Evolutionary conservation across 2,797 vertebrate species (phyloP).

Genomic region (Chromobotia macracanthus): DNA sequence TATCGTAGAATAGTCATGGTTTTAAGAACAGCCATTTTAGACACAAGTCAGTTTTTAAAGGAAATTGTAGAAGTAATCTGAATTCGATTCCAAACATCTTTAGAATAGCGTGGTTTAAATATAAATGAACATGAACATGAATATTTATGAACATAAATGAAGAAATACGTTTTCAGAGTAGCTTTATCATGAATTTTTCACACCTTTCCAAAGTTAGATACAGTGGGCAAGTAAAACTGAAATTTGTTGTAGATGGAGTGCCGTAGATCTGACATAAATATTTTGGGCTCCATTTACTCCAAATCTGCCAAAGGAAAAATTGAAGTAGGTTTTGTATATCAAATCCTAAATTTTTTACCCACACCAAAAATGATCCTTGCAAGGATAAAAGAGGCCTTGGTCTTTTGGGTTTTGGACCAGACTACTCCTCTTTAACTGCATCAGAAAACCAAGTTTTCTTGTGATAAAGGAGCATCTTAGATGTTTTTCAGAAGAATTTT

Average conservation of each 20-base stretch:
- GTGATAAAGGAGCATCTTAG: slow-evolving; percentile 23
- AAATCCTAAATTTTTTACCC: slow-evolving; percentile 68
- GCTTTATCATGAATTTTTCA: slow-evolving; percentile 32
- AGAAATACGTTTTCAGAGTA: slow-evolving; percentile 5
- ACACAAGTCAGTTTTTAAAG: slow-evolving; percentile 46
- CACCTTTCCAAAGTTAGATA: slow-evolving; percentile 45
- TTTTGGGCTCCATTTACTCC: slow-evolving; percentile 64
- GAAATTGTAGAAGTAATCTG: slow-evolving; percentile 43
- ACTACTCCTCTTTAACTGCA: slow-evolving; percentile 38
- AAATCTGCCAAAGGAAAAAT: slow-evolving; percentile 76
- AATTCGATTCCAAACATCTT: slow-evolving; percentile 33
- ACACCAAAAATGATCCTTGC: slow-evolving; percentile 67
- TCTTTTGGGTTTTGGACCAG: slow-evolving; percentile 69
- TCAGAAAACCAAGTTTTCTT: slow-evolving; percentile 50
- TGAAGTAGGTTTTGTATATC: slow-evolving; percentile 72
- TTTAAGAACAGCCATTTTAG: slow-evolving; percentile 18
- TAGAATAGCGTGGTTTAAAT: slow-evolving; percentile 40
- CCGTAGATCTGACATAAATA: slow-evolving; percentile 43
- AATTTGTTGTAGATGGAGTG: slow-evolving; percentile 27
- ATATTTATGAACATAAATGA: too few relatives aligned
- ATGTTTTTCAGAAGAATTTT: slow-evolving; percentile 48
- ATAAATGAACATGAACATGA: too few relatives aligned
- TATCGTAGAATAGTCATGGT: slow-evolving; percentile 16
- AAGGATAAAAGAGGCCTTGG: slow-evolving; percentile 59
- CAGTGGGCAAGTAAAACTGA: slow-evolving; percentile 39